phyloP scores from a whole-genome alignment of 2,888 invertebrate species.

The Rambutsinella grinnellia region DNA sequence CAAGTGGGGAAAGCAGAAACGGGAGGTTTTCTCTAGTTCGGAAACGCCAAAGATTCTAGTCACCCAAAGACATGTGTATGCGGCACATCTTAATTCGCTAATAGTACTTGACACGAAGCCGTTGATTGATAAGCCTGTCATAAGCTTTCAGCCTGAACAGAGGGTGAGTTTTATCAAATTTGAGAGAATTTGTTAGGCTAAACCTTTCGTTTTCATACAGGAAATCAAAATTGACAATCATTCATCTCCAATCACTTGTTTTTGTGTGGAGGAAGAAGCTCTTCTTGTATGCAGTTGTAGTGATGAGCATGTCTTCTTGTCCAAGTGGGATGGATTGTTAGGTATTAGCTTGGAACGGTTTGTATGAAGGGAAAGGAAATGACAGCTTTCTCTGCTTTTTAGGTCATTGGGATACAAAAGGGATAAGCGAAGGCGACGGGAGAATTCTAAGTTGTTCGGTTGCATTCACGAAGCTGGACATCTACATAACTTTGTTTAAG shows the following conservation, averaged over 20 bases:
- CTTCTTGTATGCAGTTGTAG: slow-evolving; percentile 55
- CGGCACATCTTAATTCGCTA: slow-evolving; percentile 30
- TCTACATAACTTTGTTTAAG: slow-evolving; percentile 54
- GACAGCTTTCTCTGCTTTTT: not conserved
- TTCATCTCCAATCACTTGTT: slow-evolving; percentile 41
- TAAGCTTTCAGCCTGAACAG: too few relatives aligned
- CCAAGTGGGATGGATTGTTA: slow-evolving; percentile 55
- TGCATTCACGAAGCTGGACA: slow-evolving; percentile 17
- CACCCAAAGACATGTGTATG: slow-evolving; percentile 28
- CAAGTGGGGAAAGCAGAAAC: slow-evolving; percentile 36
- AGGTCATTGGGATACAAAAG: slow-evolving; percentile 57
- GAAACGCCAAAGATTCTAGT: slow-evolving; percentile 38
- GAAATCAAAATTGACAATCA: slow-evolving; percentile 32
- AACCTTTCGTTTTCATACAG: not conserved
- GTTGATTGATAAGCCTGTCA: slow-evolving; percentile 6
- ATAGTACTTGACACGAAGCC: slow-evolving; percentile 35
- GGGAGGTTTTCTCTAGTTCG: slow-evolving; percentile 15
- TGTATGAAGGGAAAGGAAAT: not conserved
- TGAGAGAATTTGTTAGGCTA: not conserved
- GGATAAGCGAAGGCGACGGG: slow-evolving; percentile 53
- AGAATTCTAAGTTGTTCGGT: slow-evolving; percentile 50
- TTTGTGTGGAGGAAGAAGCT: slow-evolving; percentile 37
- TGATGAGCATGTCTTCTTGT: slow-evolving; percentile 56
- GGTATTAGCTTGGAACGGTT: slow-evolving; percentile 31
- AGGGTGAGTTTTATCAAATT: too few relatives aligned